Percentiles rank a stretch among this genome's conserved stretches.
Evolutionary conservation across 2,888 invertebrate genomes (phyloP).

Genomic region (Archips crataeganus): DNA sequence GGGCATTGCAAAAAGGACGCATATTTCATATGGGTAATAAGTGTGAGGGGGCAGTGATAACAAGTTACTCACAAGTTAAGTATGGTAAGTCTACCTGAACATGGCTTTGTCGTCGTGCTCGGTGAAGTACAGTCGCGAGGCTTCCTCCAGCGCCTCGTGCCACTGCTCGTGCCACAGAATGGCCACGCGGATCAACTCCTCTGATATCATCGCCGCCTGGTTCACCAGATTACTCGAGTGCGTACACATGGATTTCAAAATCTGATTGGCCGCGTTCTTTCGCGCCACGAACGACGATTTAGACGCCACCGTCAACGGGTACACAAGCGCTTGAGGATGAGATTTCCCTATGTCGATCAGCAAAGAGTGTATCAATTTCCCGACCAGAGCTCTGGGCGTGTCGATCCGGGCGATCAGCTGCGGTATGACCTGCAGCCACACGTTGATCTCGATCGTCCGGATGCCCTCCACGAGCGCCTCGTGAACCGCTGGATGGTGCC

Average conservation of each 20-base stretch:
- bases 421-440: slow-evolving; percentile 99
- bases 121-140: slow-evolving; percentile 96
- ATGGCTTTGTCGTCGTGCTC: slow-evolving; percentile 98
- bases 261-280: slow-evolving; percentile 96
- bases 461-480: slow-evolving; percentile 97
- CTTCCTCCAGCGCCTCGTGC: slow-evolving; percentile 99
- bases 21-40: no score
- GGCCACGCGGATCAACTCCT: slow-evolving; percentile 98
- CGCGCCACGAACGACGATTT: slow-evolving; percentile 95
- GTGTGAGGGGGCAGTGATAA: no score
- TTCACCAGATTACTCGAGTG: slow-evolving; percentile 96
- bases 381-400: slow-evolving; percentile 94
- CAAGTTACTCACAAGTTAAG: no score
- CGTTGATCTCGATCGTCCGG: slow-evolving; percentile 97
- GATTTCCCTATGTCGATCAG: slow-evolving; percentile 98
- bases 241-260: slow-evolving; percentile 97
- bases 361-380: slow-evolving; percentile 95
- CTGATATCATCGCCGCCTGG: slow-evolving; percentile 98
- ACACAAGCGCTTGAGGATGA: slow-evolving; percentile 98
- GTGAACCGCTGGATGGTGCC: slow-evolving; percentile 96
- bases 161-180: slow-evolving; percentile 99
- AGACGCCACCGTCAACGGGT: slow-evolving; percentile 98
- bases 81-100: slow-evolving; percentile 82
- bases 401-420: slow-evolving; percentile 99
- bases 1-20: no score